These are phyloP conservation scores for Suncus etruscus DNA, from an alignment of 2,113 vertebrate species.

Conservation along the genomic window DNA sequence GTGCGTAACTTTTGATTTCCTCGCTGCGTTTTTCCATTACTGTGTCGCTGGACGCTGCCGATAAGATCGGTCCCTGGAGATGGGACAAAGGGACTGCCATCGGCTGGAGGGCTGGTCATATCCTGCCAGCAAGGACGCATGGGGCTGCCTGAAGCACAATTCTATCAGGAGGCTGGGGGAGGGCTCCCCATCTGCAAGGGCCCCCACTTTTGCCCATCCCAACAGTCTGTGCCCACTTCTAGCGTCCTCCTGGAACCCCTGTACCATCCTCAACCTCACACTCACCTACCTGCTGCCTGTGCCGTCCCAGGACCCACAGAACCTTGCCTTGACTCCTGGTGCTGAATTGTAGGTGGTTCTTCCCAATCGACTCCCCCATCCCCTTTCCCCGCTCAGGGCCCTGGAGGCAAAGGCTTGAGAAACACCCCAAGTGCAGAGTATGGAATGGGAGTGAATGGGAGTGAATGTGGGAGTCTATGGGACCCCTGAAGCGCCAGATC, in stretches of 20 bases:
- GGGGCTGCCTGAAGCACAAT: slow-evolving; percentile 68
- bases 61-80: slow-evolving; percentile 73
- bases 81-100: slow-evolving; percentile 78
- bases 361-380: too few relatives aligned
- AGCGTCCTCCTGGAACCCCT: too few relatives aligned
- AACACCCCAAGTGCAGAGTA: neutral
- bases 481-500: neutral
- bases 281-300: too few relatives aligned
- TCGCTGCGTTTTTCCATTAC: slow-evolving; percentile 69
- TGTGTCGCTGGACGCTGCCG: neutral
- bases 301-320: too few relatives aligned
- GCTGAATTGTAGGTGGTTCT: too few relatives aligned
- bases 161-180: slow-evolving; percentile 57
- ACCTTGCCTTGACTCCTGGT: too few relatives aligned
- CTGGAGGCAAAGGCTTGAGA: too few relatives aligned
- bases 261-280: too few relatives aligned
- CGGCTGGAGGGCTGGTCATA: slow-evolving; percentile 76
- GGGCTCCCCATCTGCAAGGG: too few relatives aligned
- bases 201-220: too few relatives aligned
- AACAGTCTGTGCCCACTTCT: too few relatives aligned
- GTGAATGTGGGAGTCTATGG: neutral
- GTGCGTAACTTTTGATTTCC: slow-evolving; percentile 74
- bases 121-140: slow-evolving; percentile 76
- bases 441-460: neutral
- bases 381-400: neutral